phyloP scores from a whole-genome alignment of 64 coral and sea anemone species.

The Hydrozoanthus tunicans region DNA sequence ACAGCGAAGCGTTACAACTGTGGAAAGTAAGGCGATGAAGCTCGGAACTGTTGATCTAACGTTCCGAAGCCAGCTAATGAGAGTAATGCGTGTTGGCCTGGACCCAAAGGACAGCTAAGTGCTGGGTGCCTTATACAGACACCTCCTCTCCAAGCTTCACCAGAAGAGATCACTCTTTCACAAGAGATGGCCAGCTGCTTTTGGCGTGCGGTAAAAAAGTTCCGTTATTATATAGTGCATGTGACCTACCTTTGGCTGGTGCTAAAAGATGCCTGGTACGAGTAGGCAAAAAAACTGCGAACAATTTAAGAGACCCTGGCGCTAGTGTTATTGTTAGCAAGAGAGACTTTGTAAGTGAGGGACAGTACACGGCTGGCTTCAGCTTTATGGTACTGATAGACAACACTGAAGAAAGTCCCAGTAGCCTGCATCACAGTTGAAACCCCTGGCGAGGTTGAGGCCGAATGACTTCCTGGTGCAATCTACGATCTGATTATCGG shows the following conservation, averaged over 20 bases:
- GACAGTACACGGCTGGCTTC: background rate
- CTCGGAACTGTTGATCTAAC: constrained; percentile 23
- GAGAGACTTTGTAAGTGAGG: background rate
- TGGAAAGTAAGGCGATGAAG: constrained; percentile 37
- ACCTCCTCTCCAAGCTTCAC: background rate
- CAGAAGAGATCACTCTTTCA: background rate
- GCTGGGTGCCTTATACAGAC: constrained; percentile 35
- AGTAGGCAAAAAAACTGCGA: background rate
- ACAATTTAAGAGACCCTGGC: constrained; percentile 41
- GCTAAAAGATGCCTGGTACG: background rate
- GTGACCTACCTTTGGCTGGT: constrained; percentile 1
- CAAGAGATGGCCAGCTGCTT: background rate
- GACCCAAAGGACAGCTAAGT: constrained; percentile 12
- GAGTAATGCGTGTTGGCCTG: constrained; percentile 6
- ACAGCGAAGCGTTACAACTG: background rate
- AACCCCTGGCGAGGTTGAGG: background rate
- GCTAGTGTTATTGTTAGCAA: background rate
- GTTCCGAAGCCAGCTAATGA: background rate
- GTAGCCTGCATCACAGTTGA: background rate
- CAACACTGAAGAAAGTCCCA: background rate
- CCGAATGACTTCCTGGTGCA: background rate
- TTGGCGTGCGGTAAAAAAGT: constrained; percentile 6
- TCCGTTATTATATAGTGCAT: background rate
- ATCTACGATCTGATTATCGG: background rate
- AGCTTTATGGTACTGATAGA: background rate